These are phyloP conservation scores for Steinernema carpocapsae DNA, from an alignment of 2,888 invertebrate genomes.

Conservation along the genomic window DNA sequence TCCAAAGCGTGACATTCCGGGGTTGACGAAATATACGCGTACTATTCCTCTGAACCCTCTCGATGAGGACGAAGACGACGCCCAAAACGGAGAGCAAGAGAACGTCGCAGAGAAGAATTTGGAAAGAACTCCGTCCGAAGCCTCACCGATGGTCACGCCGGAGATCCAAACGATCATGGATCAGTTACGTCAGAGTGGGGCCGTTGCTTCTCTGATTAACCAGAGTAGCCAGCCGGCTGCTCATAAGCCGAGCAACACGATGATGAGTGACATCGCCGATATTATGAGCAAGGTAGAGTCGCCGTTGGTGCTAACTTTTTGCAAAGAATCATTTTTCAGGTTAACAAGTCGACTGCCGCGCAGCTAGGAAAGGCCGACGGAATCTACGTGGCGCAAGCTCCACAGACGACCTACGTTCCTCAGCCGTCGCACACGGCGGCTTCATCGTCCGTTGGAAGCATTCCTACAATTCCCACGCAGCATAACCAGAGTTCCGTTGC, in stretches of 20 bases:
- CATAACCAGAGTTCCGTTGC: background rate
- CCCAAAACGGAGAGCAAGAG: background rate
- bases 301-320: background rate
- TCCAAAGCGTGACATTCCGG: background rate
- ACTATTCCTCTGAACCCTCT: background rate
- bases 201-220: background rate
- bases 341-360: background rate
- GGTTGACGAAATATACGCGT: background rate
- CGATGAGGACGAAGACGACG: background rate
- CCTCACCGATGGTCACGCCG: background rate
- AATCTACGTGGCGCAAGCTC: background rate
- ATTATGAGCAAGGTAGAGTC: background rate
- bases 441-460: background rate
- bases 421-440: background rate
- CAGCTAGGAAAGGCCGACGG: background rate
- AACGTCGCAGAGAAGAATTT: background rate
- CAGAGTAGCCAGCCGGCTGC: background rate
- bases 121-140: background rate
- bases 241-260: background rate
- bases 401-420: background rate
- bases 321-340: background rate
- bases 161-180: slow-evolving; percentile 12
- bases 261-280: background rate
- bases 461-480: background rate
- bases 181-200: slow-evolving; percentile 6